Base-by-base conservation (phyloP, 1,140 invertebrate genomes). In the Aphelinus certus region DNA sequence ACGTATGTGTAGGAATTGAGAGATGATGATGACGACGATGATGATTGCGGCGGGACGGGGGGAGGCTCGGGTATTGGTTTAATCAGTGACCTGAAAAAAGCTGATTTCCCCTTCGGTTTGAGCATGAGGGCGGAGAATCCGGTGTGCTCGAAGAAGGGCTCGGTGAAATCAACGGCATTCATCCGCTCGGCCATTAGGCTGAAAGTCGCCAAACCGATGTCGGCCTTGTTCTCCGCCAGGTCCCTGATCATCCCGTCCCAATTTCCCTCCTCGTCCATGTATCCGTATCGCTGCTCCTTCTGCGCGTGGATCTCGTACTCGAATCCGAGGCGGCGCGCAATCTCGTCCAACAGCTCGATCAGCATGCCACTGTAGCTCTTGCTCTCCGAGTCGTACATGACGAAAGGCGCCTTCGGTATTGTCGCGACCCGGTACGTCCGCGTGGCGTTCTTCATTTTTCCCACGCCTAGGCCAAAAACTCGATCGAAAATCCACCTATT, bases 231-330 rank as follows among this genome's bases (percentile, higher is more conserved):
- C 57, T 96, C 93, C 53, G 96, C 93, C 3, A 98, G 86, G 81
- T 98, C 96, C 77, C 92, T 93, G 1, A 98, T 94, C 88, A 98
- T 92, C 1, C 97, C 97, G 84, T 95, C 94, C 97, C 97, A 99
- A 75, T 94, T 92, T 0, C 94, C 92, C 61, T 95, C 92, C 10
- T 94, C 93, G 74, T 94, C 92, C 94, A 97, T 94, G 53, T 92
- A 91, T 0, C 97, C 97, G 81, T 95, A 97, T 66, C 92, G 90
- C 0, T 91, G 91, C 79, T 97, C 95, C 1, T 92, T 90, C 0
- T 92, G 92, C 71, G 95, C 88, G 42, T 91, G 90, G 67, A 98
- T 93, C 74, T 94, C 94, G 84, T 97, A 98, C 79, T 97, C 95
- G 80, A 98, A 98, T 71, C 94, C 91, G 0, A 97, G 89, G 42